A percentile compares a stretch with the other conserved stretches of the same genome.
These are phyloP conservation scores for Agonopterix arenella DNA, from an alignment of 2,888 invertebrate genomes.

Conservation along the genomic window DNA sequence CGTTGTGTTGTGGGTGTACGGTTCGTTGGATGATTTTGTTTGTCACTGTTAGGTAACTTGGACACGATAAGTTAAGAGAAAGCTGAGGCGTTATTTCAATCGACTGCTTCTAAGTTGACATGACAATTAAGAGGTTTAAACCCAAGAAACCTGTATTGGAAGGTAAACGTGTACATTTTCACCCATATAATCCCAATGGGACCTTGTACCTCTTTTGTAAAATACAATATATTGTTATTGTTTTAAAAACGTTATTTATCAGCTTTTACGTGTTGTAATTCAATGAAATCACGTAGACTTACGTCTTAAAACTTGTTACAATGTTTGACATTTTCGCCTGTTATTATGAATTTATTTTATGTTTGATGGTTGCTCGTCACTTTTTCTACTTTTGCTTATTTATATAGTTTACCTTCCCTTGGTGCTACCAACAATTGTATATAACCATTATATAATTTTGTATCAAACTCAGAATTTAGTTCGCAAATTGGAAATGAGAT, in stretches of 20 bases:
- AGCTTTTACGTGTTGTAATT: constrained; percentile 29
- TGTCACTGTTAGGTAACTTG: neutral
- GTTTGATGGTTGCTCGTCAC: constrained; percentile 22
- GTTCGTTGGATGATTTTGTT: too few species aligned
- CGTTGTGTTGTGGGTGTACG: too few species aligned
- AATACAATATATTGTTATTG: constrained; percentile 40
- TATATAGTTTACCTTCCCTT: constrained; percentile 19
- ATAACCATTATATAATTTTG: neutral
- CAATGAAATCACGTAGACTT: constrained; percentile 40
- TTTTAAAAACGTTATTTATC: constrained; percentile 41
- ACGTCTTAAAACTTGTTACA: constrained; percentile 28
- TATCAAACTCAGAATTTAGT: too few species aligned
- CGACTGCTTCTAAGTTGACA: constrained; percentile 10
- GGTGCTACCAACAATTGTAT: constrained; percentile 14
- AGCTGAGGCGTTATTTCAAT: constrained; percentile 8
- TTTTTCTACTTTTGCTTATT: constrained; percentile 10
- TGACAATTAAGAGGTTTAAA: constrained; percentile 8
- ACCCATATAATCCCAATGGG: too few species aligned
- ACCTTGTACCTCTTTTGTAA: constrained; percentile 25
- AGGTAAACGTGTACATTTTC: constrained; percentile 19
- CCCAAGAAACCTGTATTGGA: constrained; percentile 10
- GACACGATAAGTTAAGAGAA: neutral
- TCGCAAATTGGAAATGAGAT: too few species aligned
- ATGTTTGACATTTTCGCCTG: constrained; percentile 24
- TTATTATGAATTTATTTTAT: constrained; percentile 35